Evolutionary conservation across 2,113 vertebrate species (phyloP).

Genomic region (Scatophagus argus): DNA sequence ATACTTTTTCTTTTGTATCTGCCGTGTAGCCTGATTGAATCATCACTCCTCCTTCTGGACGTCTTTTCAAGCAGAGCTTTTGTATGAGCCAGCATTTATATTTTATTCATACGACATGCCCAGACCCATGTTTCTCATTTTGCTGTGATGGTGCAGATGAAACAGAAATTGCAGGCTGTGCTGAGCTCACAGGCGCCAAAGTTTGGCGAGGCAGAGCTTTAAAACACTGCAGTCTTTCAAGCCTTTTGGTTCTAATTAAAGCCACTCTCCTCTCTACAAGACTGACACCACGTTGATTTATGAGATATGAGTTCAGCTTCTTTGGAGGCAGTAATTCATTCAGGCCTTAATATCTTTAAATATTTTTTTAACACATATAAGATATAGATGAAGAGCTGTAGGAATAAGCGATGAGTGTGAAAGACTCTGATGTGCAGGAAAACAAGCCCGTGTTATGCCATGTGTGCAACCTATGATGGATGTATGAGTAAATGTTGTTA

Average conservation of each 20-base stretch:
- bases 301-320: constrained; percentile 40
- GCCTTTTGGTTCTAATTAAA: constrained; percentile 77
- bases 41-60: constrained; percentile 32
- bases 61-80: constrained; percentile 14
- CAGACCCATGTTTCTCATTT: constrained; percentile 61
- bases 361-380: constrained; percentile 3
- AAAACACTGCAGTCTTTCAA: constrained; percentile 70
- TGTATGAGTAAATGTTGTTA: constrained; percentile 20
- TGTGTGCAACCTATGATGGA: neutral
- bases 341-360: constrained; percentile 19
- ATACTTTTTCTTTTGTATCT: neutral
- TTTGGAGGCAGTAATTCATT: constrained; percentile 45
- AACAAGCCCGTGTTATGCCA: neutral
- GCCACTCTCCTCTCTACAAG: constrained; percentile 39
- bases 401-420: neutral
- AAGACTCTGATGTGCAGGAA: neutral
- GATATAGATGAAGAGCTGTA: constrained; percentile 9
- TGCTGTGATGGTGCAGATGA: constrained; percentile 73
- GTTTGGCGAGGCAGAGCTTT: constrained; percentile 62
- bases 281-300: constrained; percentile 47
- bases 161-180: constrained; percentile 73
- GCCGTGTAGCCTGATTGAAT: constrained; percentile 17
- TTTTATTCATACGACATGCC: constrained; percentile 56
- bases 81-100: constrained; percentile 28
- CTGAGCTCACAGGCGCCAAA: constrained; percentile 74